phyloP scores from a whole-genome alignment of 2,888 invertebrate genomes.

The Clostera curtula region DNA sequence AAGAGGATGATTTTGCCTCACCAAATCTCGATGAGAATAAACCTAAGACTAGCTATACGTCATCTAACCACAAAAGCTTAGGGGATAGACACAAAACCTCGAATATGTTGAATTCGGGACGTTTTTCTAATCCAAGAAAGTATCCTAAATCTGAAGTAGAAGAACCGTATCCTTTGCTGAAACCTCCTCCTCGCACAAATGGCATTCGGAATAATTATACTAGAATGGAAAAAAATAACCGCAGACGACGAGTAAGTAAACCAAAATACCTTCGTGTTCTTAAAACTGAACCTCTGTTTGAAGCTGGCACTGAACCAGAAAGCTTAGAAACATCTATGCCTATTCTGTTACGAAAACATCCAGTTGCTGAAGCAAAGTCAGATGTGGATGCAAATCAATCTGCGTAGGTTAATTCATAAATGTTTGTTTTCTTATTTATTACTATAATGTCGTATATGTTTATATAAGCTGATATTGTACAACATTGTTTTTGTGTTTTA shows the following conservation, averaged over 20 bases:
- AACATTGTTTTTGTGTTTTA: too few species aligned
- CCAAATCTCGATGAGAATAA: conserved; percentile 37
- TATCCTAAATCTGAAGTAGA: conserved; percentile 45
- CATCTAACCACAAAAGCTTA: conserved; percentile 30
- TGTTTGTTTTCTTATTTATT: conserved; percentile 2
- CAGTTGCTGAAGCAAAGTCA: conserved; percentile 41
- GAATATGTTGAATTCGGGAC: conserved; percentile 37
- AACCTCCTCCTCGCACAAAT: conserved; percentile 64
- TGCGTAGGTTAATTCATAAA: conserved; percentile 9
- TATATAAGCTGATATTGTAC: too few species aligned
- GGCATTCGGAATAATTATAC: conserved; percentile 30
- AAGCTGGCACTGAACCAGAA: conserved; percentile 37
- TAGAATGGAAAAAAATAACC: conserved; percentile 39
- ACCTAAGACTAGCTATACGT: conserved; percentile 34
- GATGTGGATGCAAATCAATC: conserved; percentile 14
- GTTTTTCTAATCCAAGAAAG: conserved; percentile 43
- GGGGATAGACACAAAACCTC: conserved; percentile 46
- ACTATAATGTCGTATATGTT: too few species aligned
- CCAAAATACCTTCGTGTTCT: conserved; percentile 43
- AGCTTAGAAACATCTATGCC: conserved; percentile 35
- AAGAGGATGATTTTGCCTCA: conserved; percentile 34
- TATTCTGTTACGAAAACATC: conserved; percentile 41
- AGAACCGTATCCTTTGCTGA: conserved; percentile 61
- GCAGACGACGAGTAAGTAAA: conserved; percentile 44
- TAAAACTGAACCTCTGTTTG: conserved; percentile 54